phyloP scores from a whole-genome alignment of 2,888 invertebrate genomes.

The Meliscaeva auricollis region DNA sequence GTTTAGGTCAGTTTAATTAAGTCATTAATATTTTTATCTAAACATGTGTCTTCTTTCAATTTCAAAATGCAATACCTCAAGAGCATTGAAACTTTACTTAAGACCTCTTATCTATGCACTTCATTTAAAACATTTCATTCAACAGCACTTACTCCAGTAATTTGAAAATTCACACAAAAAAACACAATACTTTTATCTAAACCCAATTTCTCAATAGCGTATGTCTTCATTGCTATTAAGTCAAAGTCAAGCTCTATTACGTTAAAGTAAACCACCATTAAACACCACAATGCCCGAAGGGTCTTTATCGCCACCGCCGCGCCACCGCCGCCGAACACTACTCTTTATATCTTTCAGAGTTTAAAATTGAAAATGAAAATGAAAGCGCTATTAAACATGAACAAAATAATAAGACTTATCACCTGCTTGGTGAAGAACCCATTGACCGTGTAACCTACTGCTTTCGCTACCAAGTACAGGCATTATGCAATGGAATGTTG shows the following conservation, averaged over 20 bases:
- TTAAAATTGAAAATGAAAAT: conserved; percentile 36
- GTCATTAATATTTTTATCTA: too few species aligned
- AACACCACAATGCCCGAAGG: background rate
- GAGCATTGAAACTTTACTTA: background rate
- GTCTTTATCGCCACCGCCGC: too few species aligned
- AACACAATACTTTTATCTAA: background rate
- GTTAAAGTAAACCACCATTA: background rate
- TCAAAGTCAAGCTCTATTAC: conserved; percentile 31
- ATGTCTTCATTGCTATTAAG: conserved; percentile 34
- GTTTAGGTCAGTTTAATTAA: too few species aligned
- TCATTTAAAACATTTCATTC: background rate
- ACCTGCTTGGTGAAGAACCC: conserved; percentile 40
- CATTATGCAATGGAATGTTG: conserved; percentile 48
- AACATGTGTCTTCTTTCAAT: too few species aligned
- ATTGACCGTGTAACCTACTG: conserved; percentile 61
- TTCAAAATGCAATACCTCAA: too few species aligned
- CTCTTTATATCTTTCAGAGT: conserved; percentile 14
- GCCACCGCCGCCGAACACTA: too few species aligned
- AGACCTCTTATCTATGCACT: background rate
- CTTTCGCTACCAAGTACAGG: conserved; percentile 53
- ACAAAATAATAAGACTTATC: conserved; percentile 55
- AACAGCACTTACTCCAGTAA: background rate
- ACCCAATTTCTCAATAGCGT: conserved; percentile 38
- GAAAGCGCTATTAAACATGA: conserved; percentile 49
- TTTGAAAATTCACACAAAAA: background rate